Percentiles rank a stretch among this genome's conserved stretches.
Evolutionary conservation across 2,797 vertebrate genomes (phyloP).

Genomic region (Rousettus madagascariensis): DNA sequence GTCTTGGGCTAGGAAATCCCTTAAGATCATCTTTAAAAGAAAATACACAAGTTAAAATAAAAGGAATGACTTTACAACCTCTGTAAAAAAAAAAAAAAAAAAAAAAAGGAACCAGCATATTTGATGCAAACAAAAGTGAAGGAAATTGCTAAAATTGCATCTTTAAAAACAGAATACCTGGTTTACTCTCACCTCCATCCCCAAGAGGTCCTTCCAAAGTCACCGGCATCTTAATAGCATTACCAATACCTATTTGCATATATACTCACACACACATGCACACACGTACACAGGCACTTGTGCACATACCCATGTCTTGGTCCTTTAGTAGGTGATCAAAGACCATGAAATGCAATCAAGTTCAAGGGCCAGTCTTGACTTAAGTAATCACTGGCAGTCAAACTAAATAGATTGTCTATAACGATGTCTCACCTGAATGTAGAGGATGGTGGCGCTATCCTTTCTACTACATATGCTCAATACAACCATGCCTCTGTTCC

Average conservation of each 20-base stretch:
- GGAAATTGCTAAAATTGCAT: neutral
- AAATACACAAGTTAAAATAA: neutral
- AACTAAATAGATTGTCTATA: neutral
- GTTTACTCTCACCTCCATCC: neutral
- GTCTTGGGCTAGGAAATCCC: neutral
- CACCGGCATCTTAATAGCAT: neutral
- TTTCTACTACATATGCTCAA: neutral
- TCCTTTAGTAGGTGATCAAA: neutral
- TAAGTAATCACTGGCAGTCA: neutral
- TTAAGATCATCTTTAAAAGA: conserved; percentile 19
- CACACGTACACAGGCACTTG: too few relatives aligned
- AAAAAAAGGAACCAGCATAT: neutral
- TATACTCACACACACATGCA: neutral
- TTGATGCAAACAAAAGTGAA: neutral
- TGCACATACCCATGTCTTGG: neutral
- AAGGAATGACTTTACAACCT: conserved; percentile 11
- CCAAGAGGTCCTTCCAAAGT: neutral
- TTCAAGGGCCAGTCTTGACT: neutral
- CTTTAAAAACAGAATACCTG: neutral
- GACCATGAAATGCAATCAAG: neutral
- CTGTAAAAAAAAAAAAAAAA: neutral
- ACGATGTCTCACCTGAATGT: neutral
- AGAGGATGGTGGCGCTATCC: neutral
- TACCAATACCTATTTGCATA: neutral
- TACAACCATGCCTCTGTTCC: fast-evolving